phyloP scores from a whole-genome alignment of 2,888 invertebrate species.

The Embidobia sp. region DNA sequence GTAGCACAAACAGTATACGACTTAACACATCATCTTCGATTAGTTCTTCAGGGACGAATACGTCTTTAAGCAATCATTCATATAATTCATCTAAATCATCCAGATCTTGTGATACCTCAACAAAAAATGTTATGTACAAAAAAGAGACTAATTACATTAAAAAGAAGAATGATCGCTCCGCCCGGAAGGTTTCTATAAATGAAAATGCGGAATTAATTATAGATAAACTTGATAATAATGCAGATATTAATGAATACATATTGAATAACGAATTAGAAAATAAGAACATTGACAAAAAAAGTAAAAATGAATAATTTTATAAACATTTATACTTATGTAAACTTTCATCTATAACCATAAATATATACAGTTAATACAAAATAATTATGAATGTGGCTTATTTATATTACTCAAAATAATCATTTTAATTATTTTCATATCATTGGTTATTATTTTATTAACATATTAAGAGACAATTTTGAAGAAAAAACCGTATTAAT shows the following conservation, averaged over 20 bases:
- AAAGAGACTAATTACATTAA: conserved; percentile 70
- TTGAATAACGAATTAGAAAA: conserved; percentile 23
- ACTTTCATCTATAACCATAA: no score
- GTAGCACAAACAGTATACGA: conserved; percentile 69
- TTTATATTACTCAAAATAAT: no score
- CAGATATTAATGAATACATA: conserved; percentile 5
- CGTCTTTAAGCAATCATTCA: conserved; percentile 70
- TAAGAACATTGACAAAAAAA: conserved; percentile 10
- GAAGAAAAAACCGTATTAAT: no score
- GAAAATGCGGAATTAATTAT: conserved; percentile 81
- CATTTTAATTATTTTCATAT: no score
- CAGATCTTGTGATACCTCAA: conserved; percentile 64
- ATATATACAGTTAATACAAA: no score
- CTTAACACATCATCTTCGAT: conserved; percentile 75
- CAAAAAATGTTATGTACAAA: conserved; percentile 70
- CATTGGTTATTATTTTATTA: no score
- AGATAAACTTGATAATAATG: conserved; percentile 67
- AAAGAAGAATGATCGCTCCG: conserved; percentile 78
- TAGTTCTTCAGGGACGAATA: conserved; percentile 72
- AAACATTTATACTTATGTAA: no score
- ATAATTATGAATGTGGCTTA: no score
- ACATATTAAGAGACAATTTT: no score
- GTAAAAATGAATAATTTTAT: conserved; percentile 13
- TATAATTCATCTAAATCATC: conserved; percentile 73
- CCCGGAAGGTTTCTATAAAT: conserved; percentile 81